Evolutionary conservation across 2,113 vertebrate genomes (phyloP).

Genomic region (Cyphomyrus discorhynchus): DNA sequence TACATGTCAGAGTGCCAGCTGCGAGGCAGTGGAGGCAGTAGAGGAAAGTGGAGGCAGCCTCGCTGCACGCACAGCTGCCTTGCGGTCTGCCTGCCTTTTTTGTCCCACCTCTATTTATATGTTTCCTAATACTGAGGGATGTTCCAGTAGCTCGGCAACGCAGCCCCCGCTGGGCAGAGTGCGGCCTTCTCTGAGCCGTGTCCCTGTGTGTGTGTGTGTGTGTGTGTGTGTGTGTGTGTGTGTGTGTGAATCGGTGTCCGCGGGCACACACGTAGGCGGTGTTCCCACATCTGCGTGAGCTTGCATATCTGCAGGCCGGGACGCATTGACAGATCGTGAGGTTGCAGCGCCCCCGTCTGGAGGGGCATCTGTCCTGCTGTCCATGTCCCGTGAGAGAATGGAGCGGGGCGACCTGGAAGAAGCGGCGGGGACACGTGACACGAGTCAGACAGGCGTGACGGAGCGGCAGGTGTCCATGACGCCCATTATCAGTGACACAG

Average conservation of each 20-base stretch:
- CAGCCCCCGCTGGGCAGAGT: conserved; percentile 31
- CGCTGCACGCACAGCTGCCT: background rate
- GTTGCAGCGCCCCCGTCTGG: background rate
- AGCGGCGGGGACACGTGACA: conserved; percentile 6
- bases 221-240: background rate
- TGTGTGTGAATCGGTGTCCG: background rate
- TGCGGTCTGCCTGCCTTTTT: conserved; percentile 8
- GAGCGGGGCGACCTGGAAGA: background rate
- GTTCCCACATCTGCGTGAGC: background rate
- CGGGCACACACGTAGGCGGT: background rate
- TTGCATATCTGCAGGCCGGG: background rate
- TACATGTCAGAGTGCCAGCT: background rate
- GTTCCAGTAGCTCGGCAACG: conserved; percentile 21
- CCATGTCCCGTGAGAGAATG: background rate
- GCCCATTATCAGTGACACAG: background rate
- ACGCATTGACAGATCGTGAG: background rate
- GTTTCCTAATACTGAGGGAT: conserved; percentile 16
- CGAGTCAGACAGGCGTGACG: background rate
- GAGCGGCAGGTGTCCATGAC: background rate
- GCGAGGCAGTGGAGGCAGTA: background rate
- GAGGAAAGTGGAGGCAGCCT: background rate
- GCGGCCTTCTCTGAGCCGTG: conserved; percentile 40
- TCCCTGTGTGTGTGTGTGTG: conserved; percentile 21
- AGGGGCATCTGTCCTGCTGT: background rate
- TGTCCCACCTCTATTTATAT: conserved; percentile 25